Conservation (phyloP, 2,888 invertebrate species). For the Microchrysa polita region DNA sequence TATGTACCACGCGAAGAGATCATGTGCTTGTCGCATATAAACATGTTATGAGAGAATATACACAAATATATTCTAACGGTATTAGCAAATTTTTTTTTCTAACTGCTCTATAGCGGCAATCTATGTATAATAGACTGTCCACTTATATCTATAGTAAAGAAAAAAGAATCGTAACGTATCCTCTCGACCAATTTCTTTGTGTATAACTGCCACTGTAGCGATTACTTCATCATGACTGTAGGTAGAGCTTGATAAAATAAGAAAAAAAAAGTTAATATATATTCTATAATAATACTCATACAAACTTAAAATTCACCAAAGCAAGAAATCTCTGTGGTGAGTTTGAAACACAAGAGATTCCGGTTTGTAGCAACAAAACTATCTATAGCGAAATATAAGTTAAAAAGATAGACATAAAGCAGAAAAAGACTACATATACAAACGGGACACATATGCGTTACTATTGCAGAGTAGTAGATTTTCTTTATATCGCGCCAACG, state of each 20-base stretch:
- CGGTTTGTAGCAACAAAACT: neutral
- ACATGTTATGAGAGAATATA: constrained; percentile 28
- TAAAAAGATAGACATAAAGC: neutral
- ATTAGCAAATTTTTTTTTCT: constrained; percentile 12
- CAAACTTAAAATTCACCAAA: neutral
- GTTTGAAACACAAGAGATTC: neutral
- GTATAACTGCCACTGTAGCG: too few relatives aligned
- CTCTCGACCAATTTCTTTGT: too few relatives aligned
- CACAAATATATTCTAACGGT: constrained; percentile 36
- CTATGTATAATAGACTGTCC: neutral
- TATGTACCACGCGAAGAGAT: neutral
- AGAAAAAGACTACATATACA: too few relatives aligned
- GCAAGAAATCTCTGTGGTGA: neutral
- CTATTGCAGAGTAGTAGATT: constrained; percentile 4
- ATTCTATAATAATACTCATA: too few relatives aligned
- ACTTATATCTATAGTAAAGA: neutral
- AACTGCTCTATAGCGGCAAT: constrained; percentile 12
- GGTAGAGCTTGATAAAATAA: too few relatives aligned
- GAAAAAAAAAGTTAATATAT: too few relatives aligned
- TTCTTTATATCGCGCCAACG: too few relatives aligned
- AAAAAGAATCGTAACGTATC: too few relatives aligned
- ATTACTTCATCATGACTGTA: too few relatives aligned
- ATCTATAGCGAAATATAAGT: neutral
- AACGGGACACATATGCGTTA: neutral
- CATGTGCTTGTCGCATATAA: neutral